Conservation (phyloP, 30 jellyfish, hydroid and myxozoan species). For the Turritopsis dohrnii region DNA sequence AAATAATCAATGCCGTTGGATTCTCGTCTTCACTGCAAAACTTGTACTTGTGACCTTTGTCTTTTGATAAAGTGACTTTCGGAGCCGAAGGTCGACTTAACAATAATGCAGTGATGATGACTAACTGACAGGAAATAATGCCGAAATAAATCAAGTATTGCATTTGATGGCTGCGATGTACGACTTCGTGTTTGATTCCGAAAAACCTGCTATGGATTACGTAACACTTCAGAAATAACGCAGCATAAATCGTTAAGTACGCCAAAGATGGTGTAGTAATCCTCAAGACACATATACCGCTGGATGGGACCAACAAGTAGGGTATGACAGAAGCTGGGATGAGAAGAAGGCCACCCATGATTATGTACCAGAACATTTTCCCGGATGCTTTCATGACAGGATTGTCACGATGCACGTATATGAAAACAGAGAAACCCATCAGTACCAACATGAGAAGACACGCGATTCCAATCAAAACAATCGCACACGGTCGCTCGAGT, state of each 20-base stretch:
- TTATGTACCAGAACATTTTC: neutral
- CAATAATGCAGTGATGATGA: neutral
- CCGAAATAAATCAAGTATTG: neutral
- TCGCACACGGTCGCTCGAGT: neutral
- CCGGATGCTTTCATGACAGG: slow-evolving; percentile 2
- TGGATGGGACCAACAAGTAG: neutral
- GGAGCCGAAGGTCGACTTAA: neutral
- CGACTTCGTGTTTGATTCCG: neutral
- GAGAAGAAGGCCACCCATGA: neutral
- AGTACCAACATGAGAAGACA: neutral
- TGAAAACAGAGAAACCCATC: neutral
- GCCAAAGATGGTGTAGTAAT: neutral
- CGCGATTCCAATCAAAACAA: neutral
- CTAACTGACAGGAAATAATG: too few relatives aligned
- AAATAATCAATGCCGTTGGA: neutral
- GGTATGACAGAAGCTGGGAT: neutral
- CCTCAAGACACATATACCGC: neutral
- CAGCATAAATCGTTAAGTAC: neutral
- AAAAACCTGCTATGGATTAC: neutral
- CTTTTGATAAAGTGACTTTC: neutral
- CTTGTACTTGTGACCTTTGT: neutral
- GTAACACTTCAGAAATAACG: neutral
- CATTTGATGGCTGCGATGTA: neutral
- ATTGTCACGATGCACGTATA: neutral
- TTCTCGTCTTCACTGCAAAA: neutral